These are phyloP conservation scores for Endotricha flammealis DNA, from an alignment of 2,888 invertebrate genomes.

Conservation along the genomic window DNA sequence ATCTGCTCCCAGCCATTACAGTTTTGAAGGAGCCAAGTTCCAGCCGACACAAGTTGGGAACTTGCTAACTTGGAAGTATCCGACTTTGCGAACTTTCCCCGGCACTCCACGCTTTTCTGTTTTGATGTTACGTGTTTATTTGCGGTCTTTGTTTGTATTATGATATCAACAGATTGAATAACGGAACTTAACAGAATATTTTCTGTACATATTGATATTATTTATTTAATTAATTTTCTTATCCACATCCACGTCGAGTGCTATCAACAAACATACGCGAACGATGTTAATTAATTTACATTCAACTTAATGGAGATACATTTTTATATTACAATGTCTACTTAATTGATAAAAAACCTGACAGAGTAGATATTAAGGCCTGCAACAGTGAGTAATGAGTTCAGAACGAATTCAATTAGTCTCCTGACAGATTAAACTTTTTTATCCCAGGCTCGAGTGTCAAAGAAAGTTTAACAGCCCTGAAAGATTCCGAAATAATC, in stretches of 20 bases:
- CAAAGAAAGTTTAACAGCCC: constrained; percentile 47
- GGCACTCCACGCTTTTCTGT: constrained; percentile 33
- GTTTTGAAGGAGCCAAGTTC: constrained; percentile 52
- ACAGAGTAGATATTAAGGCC: constrained; percentile 22
- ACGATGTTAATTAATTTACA: too few relatives aligned
- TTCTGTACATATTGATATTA: too few relatives aligned
- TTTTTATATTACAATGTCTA: constrained; percentile 7
- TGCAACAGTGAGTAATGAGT: constrained; percentile 28
- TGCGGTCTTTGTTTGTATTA: constrained; percentile 15
- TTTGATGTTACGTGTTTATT: constrained; percentile 29
- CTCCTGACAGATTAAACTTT: constrained; percentile 27
- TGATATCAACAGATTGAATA: too few relatives aligned
- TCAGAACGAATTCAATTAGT: constrained; percentile 33
- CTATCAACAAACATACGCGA: too few relatives aligned
- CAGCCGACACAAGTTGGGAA: constrained; percentile 42
- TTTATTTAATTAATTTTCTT: too few relatives aligned
- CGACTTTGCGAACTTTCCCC: constrained; percentile 40
- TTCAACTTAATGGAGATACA: too few relatives aligned
- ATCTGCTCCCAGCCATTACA: constrained; percentile 59
- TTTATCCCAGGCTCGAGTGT: constrained; percentile 34
- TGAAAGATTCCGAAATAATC: constrained; percentile 62
- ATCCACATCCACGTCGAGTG: too few relatives aligned
- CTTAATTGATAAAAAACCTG: neutral
- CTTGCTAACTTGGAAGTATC: constrained; percentile 46
- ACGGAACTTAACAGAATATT: too few relatives aligned